phyloP scores from a whole-genome alignment of 2,113 vertebrate genomes.

The Penelope pileata region DNA sequence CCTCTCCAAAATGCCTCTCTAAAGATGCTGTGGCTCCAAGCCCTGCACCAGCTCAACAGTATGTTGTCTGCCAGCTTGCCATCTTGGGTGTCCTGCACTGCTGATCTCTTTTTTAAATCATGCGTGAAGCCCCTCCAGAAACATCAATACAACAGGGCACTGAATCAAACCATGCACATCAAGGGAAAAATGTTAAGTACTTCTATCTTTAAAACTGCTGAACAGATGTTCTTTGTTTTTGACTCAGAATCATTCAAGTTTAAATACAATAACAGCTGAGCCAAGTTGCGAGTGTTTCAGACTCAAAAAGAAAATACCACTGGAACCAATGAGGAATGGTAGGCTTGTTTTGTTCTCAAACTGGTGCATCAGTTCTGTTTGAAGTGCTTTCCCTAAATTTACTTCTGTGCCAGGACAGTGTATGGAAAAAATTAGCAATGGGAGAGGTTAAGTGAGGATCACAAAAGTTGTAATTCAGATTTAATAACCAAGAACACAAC shows the following conservation, averaged over 20 bases:
- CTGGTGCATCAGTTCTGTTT: neutral
- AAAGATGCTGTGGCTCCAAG: neutral
- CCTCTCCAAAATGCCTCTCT: neutral
- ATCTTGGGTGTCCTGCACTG: neutral
- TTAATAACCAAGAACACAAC: neutral
- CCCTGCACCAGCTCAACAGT: neutral
- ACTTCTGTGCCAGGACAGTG: neutral
- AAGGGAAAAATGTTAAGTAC: conserved; percentile 15
- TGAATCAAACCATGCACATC: conserved; percentile 5
- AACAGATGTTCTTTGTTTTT: conserved; percentile 37
- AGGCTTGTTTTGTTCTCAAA: conserved; percentile 9
- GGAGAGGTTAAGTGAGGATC: conserved; percentile 10
- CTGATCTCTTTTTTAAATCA: neutral
- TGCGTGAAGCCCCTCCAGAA: neutral
- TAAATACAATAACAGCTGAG: conserved; percentile 22
- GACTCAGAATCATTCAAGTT: conserved; percentile 12
- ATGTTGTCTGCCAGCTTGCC: neutral
- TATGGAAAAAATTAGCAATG: neutral
- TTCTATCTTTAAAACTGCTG: neutral
- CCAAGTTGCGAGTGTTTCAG: conserved; percentile 5
- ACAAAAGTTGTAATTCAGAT: neutral
- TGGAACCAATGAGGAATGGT: neutral
- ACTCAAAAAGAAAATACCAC: neutral
- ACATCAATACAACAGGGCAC: neutral
- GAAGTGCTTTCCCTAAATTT: neutral